Conservation (phyloP, 2,797 vertebrate genomes). For the Molossus alvarezi region DNA sequence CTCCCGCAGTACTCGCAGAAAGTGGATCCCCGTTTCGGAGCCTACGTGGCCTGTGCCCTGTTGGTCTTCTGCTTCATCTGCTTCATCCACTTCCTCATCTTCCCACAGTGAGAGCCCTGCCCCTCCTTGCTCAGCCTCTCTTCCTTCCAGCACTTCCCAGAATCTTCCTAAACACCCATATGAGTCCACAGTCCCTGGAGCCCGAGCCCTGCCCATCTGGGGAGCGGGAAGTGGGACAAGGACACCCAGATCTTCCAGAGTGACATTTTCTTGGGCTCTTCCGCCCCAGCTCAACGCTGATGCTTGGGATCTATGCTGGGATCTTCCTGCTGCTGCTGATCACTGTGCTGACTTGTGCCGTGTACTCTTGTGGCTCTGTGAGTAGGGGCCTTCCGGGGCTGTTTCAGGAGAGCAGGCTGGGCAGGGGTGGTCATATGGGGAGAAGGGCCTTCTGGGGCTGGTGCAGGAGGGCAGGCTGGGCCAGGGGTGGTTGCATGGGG, state of each 20-base stretch:
- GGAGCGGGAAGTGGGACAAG: neutral
- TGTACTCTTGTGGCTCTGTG: slow-evolving; percentile 96
- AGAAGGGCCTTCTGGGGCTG: neutral
- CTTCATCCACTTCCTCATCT: slow-evolving; percentile 96
- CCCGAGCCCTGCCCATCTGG: neutral
- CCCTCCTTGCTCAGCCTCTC: neutral
- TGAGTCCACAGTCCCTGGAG: neutral
- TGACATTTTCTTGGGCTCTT: neutral
- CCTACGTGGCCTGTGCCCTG: slow-evolving; percentile 96
- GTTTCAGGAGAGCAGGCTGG: neutral
- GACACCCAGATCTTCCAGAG: neutral
- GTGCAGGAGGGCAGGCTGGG: neutral
- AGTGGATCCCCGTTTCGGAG: slow-evolving; percentile 96
- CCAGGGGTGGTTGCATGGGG: neutral
- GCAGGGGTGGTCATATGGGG: neutral
- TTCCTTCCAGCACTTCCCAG: slow-evolving; percentile 8
- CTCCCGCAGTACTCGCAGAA: slow-evolving; percentile 96
- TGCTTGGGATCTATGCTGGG: slow-evolving; percentile 94
- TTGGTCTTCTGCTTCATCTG: slow-evolving; percentile 98
- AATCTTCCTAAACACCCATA: neutral
- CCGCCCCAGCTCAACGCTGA: slow-evolving; percentile 93
- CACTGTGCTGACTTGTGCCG: slow-evolving; percentile 95
- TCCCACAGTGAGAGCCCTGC: slow-evolving; percentile 94
- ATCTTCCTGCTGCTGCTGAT: slow-evolving; percentile 95
- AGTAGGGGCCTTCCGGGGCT: slow-evolving; percentile 78